These are phyloP conservation scores for Athene cunicularia DNA, from an alignment of 2,113 vertebrate genomes.

Conservation along the genomic window DNA sequence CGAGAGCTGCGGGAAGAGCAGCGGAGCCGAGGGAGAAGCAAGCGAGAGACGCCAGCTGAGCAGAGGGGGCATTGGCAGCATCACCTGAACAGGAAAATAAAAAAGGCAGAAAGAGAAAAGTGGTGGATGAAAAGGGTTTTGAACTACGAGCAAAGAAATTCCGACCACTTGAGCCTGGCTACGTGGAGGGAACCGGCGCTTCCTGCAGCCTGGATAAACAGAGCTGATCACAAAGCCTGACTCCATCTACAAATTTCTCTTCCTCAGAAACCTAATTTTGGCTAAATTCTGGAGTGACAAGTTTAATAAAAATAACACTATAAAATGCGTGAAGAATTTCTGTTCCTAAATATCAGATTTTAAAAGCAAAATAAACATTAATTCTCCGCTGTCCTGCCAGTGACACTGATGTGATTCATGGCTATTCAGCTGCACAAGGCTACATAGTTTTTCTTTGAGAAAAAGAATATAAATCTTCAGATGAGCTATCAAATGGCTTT, in stretches of 20 bases:
- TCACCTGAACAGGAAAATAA: neutral
- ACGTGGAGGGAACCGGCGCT: fast-evolving
- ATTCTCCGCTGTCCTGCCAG: neutral
- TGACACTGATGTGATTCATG: constrained; percentile 53
- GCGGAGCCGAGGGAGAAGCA: neutral
- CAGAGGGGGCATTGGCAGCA: neutral
- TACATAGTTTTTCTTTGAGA: neutral
- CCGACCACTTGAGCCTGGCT: neutral
- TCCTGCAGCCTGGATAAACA: fast-evolving
- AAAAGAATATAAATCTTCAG: constrained; percentile 40
- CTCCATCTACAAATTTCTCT: neutral
- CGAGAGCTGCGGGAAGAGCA: neutral
- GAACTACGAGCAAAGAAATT: neutral
- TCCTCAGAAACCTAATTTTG: neutral
- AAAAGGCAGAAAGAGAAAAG: neutral
- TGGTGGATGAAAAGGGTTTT: neutral
- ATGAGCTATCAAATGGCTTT: neutral
- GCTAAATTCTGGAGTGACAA: neutral
- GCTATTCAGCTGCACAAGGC: neutral
- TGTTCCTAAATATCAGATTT: constrained; percentile 14
- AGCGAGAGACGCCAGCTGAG: neutral
- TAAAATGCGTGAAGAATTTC: constrained; percentile 2
- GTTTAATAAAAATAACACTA: neutral
- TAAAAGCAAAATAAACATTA: constrained; percentile 24
- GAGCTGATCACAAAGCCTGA: neutral